A percentile compares a stretch with the other conserved stretches of the same genome.
Evolutionary conservation across 2,113 vertebrate species (phyloP).

Genomic region (Melanostigma gelatinosum): DNA sequence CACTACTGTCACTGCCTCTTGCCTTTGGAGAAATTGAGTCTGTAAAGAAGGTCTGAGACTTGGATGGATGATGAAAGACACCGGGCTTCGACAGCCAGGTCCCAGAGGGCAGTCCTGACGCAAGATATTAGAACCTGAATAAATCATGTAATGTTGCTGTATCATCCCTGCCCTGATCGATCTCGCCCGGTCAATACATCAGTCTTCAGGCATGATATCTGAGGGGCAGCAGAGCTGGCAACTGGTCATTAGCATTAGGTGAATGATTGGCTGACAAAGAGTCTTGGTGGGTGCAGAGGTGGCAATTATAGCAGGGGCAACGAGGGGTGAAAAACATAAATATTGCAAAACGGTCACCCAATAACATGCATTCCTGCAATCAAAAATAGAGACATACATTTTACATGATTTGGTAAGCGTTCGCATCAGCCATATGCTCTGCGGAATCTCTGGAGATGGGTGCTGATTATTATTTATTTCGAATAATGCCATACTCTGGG

Average conservation of each 20-base stretch:
- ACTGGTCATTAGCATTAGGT: constrained; percentile 77
- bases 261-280: constrained; percentile 74
- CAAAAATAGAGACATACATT: constrained; percentile 55
- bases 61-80: constrained; percentile 70
- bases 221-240: constrained; percentile 63
- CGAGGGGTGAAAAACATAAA: constrained; percentile 59
- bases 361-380: constrained; percentile 60
- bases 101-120: constrained; percentile 65
- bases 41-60: constrained; percentile 55
- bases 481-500: constrained; percentile 32
- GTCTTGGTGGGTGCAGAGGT: constrained; percentile 10
- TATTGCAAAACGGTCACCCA: constrained; percentile 56
- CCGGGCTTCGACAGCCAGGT: constrained; percentile 35
- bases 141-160: constrained; percentile 83
- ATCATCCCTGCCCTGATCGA: constrained; percentile 82
- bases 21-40: constrained; percentile 41
- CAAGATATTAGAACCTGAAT: constrained; percentile 78
- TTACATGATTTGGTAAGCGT: constrained; percentile 40
- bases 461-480: constrained; percentile 30
- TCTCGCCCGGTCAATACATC: constrained; percentile 80
- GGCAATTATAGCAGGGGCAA: constrained; percentile 47
- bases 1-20: constrained; percentile 25
- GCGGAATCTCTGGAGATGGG: constrained; percentile 27
- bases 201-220: constrained; percentile 76
- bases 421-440: constrained; percentile 40